phyloP scores from a whole-genome alignment of 2,797 vertebrate genomes.

The Percopsis omiscomaycus region DNA sequence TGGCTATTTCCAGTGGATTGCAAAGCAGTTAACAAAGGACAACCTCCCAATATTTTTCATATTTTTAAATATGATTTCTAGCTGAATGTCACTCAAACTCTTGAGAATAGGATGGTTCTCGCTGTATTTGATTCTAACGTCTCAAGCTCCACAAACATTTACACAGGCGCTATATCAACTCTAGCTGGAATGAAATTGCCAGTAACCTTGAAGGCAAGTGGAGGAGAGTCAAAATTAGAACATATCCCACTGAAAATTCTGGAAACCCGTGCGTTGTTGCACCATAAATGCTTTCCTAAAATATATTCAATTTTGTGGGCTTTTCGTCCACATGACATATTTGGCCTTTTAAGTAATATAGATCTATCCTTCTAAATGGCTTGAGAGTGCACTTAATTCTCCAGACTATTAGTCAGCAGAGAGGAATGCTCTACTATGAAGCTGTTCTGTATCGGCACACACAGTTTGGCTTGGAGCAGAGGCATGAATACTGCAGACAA shows the following conservation, averaged over 20 bases:
- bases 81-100: slow-evolving; percentile 43
- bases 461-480: slow-evolving; percentile 12
- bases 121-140: slow-evolving; percentile 54
- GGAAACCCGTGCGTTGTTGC: slow-evolving; percentile 59
- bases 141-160: slow-evolving; percentile 66
- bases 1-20: slow-evolving; percentile 27
- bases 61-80: slow-evolving; percentile 47
- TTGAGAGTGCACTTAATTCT: slow-evolving; percentile 33
- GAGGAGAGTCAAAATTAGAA: slow-evolving; percentile 61
- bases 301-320: slow-evolving; percentile 32
- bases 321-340: slow-evolving; percentile 38
- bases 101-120: slow-evolving; percentile 37
- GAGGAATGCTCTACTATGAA: slow-evolving; percentile 26
- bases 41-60: slow-evolving; percentile 33
- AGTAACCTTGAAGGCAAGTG: slow-evolving; percentile 66
- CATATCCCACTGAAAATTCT: slow-evolving; percentile 57
- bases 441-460: slow-evolving; percentile 39
- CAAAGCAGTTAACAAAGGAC: slow-evolving; percentile 8
- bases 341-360: slow-evolving; percentile 47
- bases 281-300: slow-evolving; percentile 66
- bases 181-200: slow-evolving; percentile 70
- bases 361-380: slow-evolving; percentile 38
- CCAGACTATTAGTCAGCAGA: slow-evolving; percentile 24
- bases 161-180: slow-evolving; percentile 67
- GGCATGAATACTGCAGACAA: slow-evolving; percentile 23